Conservation (phyloP, 1,140 invertebrate species). For the Procambarus clarkii region DNA sequence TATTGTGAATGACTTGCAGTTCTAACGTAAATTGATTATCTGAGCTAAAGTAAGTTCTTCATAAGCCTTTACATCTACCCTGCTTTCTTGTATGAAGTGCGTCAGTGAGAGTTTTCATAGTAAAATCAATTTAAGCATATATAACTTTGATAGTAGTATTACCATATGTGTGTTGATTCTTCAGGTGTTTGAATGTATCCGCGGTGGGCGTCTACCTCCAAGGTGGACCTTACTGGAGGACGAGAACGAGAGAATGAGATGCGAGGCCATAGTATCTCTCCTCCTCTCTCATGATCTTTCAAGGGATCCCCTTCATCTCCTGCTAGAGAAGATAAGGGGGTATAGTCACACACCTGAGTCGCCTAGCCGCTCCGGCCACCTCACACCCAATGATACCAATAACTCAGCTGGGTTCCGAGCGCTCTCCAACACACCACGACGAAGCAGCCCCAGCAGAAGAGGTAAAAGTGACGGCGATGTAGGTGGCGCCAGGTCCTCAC, state of each 20-base stretch:
- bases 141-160: no score
- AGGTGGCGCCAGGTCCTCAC: not conserved
- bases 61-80: no score
- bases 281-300: slow-evolving; percentile 16
- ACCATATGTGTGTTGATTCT: not conserved
- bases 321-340: slow-evolving; percentile 4
- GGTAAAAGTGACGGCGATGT: not conserved
- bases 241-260: slow-evolving; percentile 18
- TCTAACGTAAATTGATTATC: no score
- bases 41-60: no score
- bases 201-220: slow-evolving; percentile 37
- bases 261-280: slow-evolving; percentile 42
- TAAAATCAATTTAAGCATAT: no score
- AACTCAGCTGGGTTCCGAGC: not conserved
- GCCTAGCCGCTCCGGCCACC: not conserved
- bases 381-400: not conserved
- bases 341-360: not conserved
- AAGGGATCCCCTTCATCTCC: slow-evolving; percentile 24
- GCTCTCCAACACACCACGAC: not conserved
- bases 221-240: slow-evolving; percentile 53
- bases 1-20: no score
- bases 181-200: slow-evolving; percentile 50
- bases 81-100: no score
- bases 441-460: not conserved
- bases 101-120: no score